phyloP scores from a whole-genome alignment of 2,113 vertebrate genomes.

The Calidris pugnax region DNA sequence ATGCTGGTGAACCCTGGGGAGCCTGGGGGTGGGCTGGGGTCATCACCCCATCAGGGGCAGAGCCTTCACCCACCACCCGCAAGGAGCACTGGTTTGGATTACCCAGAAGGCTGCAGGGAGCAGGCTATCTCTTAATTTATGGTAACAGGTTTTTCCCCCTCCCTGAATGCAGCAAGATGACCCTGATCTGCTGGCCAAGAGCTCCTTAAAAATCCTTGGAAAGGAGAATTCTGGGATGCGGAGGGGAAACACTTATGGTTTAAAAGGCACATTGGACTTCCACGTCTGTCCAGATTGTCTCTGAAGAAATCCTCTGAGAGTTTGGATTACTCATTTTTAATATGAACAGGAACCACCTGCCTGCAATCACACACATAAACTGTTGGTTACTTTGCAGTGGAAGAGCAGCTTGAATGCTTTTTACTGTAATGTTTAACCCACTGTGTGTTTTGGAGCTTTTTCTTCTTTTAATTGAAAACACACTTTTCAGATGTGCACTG shows the following conservation, averaged over 20 bases:
- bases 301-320: slow-evolving; percentile 43
- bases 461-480: slow-evolving; percentile 58
- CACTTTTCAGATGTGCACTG: background rate
- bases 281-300: slow-evolving; percentile 31
- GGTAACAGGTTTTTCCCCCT: background rate
- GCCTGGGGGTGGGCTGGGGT: background rate
- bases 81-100: background rate
- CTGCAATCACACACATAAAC: slow-evolving; percentile 33
- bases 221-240: background rate
- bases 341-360: slow-evolving; percentile 67
- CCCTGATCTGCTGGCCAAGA: background rate
- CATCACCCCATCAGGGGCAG: background rate
- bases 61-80: background rate
- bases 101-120: background rate
- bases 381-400: slow-evolving; percentile 10
- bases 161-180: background rate
- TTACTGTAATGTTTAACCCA: slow-evolving; percentile 1
- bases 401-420: slow-evolving; percentile 37
- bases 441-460: slow-evolving; percentile 22
- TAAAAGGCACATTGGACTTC: slow-evolving; percentile 16
- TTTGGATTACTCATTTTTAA: slow-evolving; percentile 60
- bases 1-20: background rate
- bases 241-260: slow-evolving; percentile 34
- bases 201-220: background rate
- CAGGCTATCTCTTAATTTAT: background rate